phyloP scores from a whole-genome alignment of 2,888 invertebrate genomes.

The Teinopalpus imperialis region DNA sequence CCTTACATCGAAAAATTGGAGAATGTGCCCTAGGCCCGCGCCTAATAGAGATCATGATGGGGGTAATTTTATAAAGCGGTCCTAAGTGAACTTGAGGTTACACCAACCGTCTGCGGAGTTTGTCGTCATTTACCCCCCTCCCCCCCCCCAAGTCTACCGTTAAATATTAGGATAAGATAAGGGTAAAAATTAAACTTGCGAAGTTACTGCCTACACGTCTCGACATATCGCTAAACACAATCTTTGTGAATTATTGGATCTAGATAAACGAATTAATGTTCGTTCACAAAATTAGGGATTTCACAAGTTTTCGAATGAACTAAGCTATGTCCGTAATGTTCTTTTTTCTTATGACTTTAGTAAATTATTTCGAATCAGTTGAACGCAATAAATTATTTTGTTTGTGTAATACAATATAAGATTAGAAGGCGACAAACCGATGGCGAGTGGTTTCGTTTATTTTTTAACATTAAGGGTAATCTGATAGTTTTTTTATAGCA shows the following conservation, averaged over 20 bases:
- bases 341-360: too few species aligned
- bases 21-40: not conserved
- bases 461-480: too few species aligned
- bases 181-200: slow-evolving; percentile 12
- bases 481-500: too few species aligned
- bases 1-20: slow-evolving; percentile 6
- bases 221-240: slow-evolving; percentile 10
- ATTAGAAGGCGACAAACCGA: too few species aligned
- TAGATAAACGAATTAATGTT: slow-evolving; percentile 4
- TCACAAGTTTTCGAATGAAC: too few species aligned
- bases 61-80: slow-evolving; percentile 22
- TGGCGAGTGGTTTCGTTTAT: too few species aligned
- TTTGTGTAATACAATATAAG: too few species aligned
- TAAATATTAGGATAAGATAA: slow-evolving; percentile 17
- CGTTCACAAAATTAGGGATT: not conserved
- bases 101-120: not conserved
- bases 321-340: too few species aligned
- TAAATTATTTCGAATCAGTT: too few species aligned
- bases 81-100: slow-evolving; percentile 6
- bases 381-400: too few species aligned
- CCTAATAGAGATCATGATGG: slow-evolving; percentile 19
- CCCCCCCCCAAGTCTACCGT: slow-evolving; percentile 1
- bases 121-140: slow-evolving; percentile 1
- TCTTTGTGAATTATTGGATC: slow-evolving; percentile 10
- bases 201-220: slow-evolving; percentile 4